Evolutionary conservation across 2,888 invertebrate genomes (phyloP).

Genomic region (Peribatodes rhomboidaria): DNA sequence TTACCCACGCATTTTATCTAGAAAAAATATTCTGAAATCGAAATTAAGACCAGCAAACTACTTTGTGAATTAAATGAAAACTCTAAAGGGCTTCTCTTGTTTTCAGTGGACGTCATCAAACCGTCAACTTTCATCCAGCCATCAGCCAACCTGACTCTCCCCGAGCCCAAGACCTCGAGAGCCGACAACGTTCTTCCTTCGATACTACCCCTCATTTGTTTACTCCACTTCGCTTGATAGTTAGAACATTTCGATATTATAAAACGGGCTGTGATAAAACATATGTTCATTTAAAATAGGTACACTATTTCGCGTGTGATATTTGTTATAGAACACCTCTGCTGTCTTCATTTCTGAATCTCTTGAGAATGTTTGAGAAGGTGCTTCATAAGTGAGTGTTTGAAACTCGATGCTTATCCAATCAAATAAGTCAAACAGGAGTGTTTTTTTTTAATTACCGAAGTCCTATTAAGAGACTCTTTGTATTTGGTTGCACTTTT

Average conservation of each 20-base stretch:
- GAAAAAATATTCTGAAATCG: no score
- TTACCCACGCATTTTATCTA: no score
- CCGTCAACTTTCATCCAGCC: slow-evolving; percentile 69
- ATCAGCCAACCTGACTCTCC: slow-evolving; percentile 68
- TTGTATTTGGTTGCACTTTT: no score
- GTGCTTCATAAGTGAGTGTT: neutral
- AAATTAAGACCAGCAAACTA: no score
- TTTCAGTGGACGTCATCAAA: slow-evolving; percentile 78
- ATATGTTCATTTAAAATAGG: slow-evolving; percentile 60
- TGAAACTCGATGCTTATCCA: slow-evolving; percentile 4
- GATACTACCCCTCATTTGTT: slow-evolving; percentile 55
- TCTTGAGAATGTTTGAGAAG: neutral
- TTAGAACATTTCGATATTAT: slow-evolving; percentile 55
- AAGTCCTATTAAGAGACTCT: no score
- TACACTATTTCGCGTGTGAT: slow-evolving; percentile 49
- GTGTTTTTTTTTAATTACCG: no score
- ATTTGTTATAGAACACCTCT: slow-evolving; percentile 41
- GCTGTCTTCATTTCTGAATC: slow-evolving; percentile 14
- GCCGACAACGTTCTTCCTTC: slow-evolving; percentile 50
- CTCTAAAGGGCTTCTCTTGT: slow-evolving; percentile 10
- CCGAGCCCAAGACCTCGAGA: slow-evolving; percentile 67
- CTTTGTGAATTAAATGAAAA: no score
- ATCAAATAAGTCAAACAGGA: no score
- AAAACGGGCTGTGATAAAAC: slow-evolving; percentile 82
- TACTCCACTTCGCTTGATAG: slow-evolving; percentile 69